Base-by-base conservation (phyloP, 2,113 vertebrate species). In the Alectura lathami region DNA sequence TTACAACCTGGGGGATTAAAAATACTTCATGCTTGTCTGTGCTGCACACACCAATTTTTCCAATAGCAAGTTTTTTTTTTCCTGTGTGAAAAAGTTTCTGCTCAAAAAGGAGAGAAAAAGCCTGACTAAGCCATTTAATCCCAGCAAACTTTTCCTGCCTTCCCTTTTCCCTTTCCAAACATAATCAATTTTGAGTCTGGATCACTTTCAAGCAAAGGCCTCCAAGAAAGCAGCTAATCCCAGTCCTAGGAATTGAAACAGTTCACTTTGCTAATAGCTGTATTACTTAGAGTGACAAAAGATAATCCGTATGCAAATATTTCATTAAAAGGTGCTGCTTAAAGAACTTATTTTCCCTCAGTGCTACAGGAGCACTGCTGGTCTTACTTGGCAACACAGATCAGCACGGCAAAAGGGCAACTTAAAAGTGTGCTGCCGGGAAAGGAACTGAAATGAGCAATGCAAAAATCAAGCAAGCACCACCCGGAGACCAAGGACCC, bases 151-250 rank as follows among this genome's bases (percentile, higher is more conserved):
- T 32, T 86, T 85, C 27, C 43, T 67, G 11, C 43, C 30, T 9
- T 84, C 13, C 26, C 13, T 34, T 64, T 66, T 91, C 34, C 36
- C 27, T 85, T 76, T 89, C 68, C 78, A 89, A 91, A 92, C 8
- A 60, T 8, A 42, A 88, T 53, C 67, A 66, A 8, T 73, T 89
- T 82, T 45, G 59, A 94, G 48, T 43, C 45, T 82, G 57, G 54
- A 85, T 83, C 38, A 29, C 23, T 70, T 92, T 89, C 47, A 69
- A 84, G n/a, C 11, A 85, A 92, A 91, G 67, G 62, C 67, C 78
- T 92, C 62, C 42, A 34, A 82, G n/a, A 70, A 96, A 96, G 27
- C 57, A 87, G 26, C 38, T 89, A 93, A 91, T 73, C 68, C 42
- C 63, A 80, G 63, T 62, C 42, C 67, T 22, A 83, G 32, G 20